These are phyloP conservation scores for Drosophila kikkawai DNA, from an alignment of 1,140 invertebrate genomes.

Conservation along the genomic window DNA sequence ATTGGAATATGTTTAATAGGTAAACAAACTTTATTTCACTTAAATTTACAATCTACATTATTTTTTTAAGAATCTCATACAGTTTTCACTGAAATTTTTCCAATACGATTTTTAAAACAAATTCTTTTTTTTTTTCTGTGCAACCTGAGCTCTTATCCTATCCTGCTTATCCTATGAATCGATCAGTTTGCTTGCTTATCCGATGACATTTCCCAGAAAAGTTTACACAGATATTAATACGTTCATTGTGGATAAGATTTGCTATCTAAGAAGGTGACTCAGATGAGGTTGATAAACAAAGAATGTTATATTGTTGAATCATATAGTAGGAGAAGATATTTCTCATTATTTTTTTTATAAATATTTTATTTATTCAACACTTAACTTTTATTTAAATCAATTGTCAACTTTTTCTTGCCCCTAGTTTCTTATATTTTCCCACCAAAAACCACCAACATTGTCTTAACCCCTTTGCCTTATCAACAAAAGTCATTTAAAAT, in stretches of 20 bases:
- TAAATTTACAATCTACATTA: too few species aligned
- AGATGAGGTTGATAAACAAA: conserved; percentile 1
- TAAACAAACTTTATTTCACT: too few species aligned
- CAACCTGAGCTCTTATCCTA: background rate
- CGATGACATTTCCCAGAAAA: conserved; percentile 26
- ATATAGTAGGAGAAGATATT: background rate
- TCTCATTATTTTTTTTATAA: background rate
- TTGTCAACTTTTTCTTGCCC: background rate
- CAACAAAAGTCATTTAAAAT: conserved; percentile 35
- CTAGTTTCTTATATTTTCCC: conserved; percentile 11
- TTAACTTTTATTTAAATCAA: background rate
- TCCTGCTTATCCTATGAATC: conserved; percentile 6
- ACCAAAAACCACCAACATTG: background rate
- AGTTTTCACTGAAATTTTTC: too few species aligned
- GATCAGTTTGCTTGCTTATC: conserved; percentile 13
- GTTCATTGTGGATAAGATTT: conserved; percentile 9
- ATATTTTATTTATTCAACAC: background rate
- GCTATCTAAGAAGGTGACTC: conserved; percentile 31
- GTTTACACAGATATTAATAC: conserved; percentile 13
- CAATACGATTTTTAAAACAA: too few species aligned
- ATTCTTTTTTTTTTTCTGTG: background rate
- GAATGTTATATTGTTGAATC: background rate
- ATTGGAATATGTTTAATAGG: too few species aligned
- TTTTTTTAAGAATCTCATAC: too few species aligned
- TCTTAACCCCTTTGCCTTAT: conserved; percentile 18